Base-by-base conservation (phyloP, 2,113 vertebrate species). In the Aviceda subcristata region DNA sequence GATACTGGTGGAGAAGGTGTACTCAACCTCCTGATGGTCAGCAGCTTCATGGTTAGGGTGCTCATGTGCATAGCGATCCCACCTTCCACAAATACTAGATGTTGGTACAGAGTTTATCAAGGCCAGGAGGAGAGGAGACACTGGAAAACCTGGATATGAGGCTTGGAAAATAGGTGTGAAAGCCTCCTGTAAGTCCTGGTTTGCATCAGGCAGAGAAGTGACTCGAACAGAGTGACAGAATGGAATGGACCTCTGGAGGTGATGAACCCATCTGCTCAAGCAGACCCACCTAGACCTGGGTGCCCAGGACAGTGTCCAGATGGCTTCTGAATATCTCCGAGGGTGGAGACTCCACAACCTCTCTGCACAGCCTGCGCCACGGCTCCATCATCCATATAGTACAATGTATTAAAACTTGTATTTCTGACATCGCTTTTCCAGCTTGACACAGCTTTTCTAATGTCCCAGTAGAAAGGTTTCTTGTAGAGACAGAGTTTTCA, bases 341-440 rank as follows among this genome's bases (percentile, higher is more conserved):
- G 12, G 9, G 2, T 50, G 9, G 16, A 87, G 12, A 51, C 5
- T 23, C 12, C 53, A 41, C 22, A 48, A 9, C 18, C 1, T 73
- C 23, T 36, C 38, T 51, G 14, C 39, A 41, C 26, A 88, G 24
- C 24, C 29, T 51, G 23, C 39, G 38, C 18, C 19, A 62, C 27
- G 17, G 7, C 11, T 50, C 0, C 0, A 19, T 46, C 43, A 66
- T 53, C 18, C 15, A 24, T 12, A 36, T 4, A 56, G 21, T 27
- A 68, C 32, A 72, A 66, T 30, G 8, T 26, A 39, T 56, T 77
- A 63, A 29, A 62, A 88, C 39, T 15, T 66, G 7, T 56, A 21
- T 51, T 79, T 68, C 34, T 2, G 4, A 11, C 6, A 29, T 26
- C 3, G 3, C 6, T 67, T 57, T 56, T 78, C 32, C 55, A 73